Evolutionary conservation across 2,888 invertebrate species (phyloP).

Genomic region (Tyria jacobaeae): DNA sequence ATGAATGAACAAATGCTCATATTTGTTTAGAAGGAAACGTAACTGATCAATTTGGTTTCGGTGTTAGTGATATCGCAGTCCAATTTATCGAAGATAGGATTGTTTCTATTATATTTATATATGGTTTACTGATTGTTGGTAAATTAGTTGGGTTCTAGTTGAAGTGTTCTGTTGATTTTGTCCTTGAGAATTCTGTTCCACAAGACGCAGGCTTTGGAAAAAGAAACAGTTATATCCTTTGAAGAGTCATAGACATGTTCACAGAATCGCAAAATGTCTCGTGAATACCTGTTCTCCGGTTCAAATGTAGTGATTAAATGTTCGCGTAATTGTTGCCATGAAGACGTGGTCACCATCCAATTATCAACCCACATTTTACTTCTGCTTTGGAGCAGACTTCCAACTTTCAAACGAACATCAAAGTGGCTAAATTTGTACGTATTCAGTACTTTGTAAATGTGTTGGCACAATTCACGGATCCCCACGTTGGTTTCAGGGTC

Average conservation of each 20-base stretch:
- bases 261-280: conserved; percentile 43
- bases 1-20: too few relatives aligned
- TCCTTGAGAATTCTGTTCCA: conserved; percentile 50
- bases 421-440: conserved; percentile 44
- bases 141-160: too few relatives aligned
- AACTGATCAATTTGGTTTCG: too few relatives aligned
- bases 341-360: conserved; percentile 46
- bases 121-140: too few relatives aligned
- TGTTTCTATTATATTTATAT: too few relatives aligned
- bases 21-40: too few relatives aligned
- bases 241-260: conserved; percentile 45
- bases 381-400: conserved; percentile 48
- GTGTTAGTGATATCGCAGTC: too few relatives aligned
- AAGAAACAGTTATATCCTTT: conserved; percentile 46
- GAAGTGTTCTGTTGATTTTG: too few relatives aligned
- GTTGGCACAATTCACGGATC: conserved; percentile 49
- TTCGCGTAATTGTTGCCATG: conserved; percentile 41
- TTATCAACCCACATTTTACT: conserved; percentile 50
- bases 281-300: conserved; percentile 41
- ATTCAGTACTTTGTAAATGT: conserved; percentile 37
- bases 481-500: conserved; percentile 46
- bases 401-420: conserved; percentile 49
- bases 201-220: conserved; percentile 47
- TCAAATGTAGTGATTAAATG: conserved; percentile 40
- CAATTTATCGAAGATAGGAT: too few relatives aligned